phyloP scores from a whole-genome alignment of 2,888 invertebrate genomes.

The Cataglyphis albicans region DNA sequence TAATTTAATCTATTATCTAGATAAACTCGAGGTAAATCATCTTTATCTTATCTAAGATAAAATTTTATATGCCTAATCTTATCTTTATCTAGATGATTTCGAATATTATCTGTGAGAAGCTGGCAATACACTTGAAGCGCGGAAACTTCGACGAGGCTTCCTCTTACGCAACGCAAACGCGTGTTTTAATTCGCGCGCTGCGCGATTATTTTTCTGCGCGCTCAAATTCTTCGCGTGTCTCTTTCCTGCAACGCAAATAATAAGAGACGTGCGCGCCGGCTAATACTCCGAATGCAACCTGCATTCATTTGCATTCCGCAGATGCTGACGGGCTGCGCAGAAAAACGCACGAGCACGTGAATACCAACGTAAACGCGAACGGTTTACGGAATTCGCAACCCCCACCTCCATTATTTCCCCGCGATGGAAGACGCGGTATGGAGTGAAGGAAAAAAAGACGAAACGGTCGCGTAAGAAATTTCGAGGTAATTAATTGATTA shows the following conservation, averaged over 20 bases:
- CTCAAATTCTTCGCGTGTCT: slow-evolving; percentile 55
- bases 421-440: not conserved
- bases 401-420: not conserved
- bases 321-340: slow-evolving; percentile 14
- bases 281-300: slow-evolving; percentile 50
- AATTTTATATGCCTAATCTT: too few relatives aligned
- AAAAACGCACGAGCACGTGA: slow-evolving; percentile 34
- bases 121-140: slow-evolving; percentile 6
- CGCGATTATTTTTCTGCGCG: slow-evolving; percentile 42
- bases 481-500: not conserved
- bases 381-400: slow-evolving; percentile 32
- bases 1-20: too few relatives aligned
- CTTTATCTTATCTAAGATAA: too few relatives aligned
- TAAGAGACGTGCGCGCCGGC: slow-evolving; percentile 12
- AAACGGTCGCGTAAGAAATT: not conserved
- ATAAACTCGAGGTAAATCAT: too few relatives aligned
- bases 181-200: slow-evolving; percentile 20
- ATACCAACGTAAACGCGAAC: slow-evolving; percentile 40
- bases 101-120: too few relatives aligned
- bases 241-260: slow-evolving; percentile 48
- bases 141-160: slow-evolving; percentile 46
- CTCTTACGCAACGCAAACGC: slow-evolving; percentile 49
- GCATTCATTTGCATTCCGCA: slow-evolving; percentile 51
- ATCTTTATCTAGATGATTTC: too few relatives aligned
- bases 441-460: not conserved